Percentiles rank a stretch among this genome's conserved stretches.
phyloP scores from a whole-genome alignment of 2,113 vertebrate species.

The Ardeotis arabs region DNA sequence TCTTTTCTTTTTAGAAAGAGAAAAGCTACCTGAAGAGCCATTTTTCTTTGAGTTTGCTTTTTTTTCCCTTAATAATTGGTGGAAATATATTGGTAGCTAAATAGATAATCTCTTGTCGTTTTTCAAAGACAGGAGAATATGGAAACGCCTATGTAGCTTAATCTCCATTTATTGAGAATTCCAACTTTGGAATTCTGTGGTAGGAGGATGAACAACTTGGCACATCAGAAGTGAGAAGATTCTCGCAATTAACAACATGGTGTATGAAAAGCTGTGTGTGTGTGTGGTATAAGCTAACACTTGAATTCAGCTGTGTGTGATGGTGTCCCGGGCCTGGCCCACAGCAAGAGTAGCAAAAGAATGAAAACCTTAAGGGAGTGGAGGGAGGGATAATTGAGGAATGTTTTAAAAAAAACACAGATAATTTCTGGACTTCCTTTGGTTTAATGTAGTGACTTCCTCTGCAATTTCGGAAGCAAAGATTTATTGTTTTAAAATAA shows the following conservation, averaged over 20 bases:
- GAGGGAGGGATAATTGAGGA: not conserved
- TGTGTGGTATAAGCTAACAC: not conserved
- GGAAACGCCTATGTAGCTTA: rapidly evolving
- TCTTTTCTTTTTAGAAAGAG: not conserved
- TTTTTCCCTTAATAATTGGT: not conserved
- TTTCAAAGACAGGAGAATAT: not conserved
- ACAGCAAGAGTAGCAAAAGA: not conserved
- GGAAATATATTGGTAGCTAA: not conserved
- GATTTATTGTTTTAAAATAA: not conserved
- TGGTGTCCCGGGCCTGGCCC: not conserved
- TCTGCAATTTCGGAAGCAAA: not conserved
- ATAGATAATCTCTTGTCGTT: not conserved
- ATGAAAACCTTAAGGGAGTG: not conserved
- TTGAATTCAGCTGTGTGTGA: not conserved
- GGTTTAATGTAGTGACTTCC: not conserved
- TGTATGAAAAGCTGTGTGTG: rapidly evolving
- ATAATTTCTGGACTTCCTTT: not conserved
- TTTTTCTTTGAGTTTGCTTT: not conserved
- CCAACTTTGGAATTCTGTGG: not conserved
- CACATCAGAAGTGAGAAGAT: not conserved
- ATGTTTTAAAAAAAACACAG: not conserved
- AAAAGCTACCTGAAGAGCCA: not conserved
- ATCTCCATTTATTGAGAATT: not conserved
- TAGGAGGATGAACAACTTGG: not conserved
- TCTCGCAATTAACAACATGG: not conserved